Base-by-base conservation (phyloP, 2,113 vertebrate genomes). In the Notothenia coriiceps region DNA sequence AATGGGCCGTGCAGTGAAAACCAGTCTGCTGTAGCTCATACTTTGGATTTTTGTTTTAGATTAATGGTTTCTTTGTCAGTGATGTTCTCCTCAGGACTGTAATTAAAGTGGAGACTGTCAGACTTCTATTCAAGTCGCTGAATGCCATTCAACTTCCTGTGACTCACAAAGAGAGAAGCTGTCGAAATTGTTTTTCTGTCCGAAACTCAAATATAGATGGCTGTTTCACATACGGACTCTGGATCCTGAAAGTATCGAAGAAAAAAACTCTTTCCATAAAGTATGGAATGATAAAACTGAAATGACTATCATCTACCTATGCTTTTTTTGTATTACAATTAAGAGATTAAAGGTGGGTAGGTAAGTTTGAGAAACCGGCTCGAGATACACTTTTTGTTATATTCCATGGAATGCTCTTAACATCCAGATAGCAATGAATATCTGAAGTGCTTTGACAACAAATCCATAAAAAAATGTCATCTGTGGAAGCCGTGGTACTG, bases 121-220 rank as follows among this genome's bases (percentile, higher is more conserved):
- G 49, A 52, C 35, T 8, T 64, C 15, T 71, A 50, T 63, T 79
- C 54, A 68, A 74, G 44, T 25, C 2, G 40, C 74, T 68, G 15
- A 56, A 11, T 2, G 46, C 9, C 50, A 3, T 76, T 85, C 29
- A 79, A 2, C 35, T n/a, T n/a, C 14, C 22, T 20, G 15, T 71
- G 68, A 84, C 54, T 84, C 68, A 79, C 67, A 43, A 3, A 1
- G 0, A 12, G 10, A 1, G 5, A 2, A 0, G 43, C 56, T 70
- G 80, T 71, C 71, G 2, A 61, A 29, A 50, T 20, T 13, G n/a
- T 74, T 68, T 74, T 46, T 43, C 18, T 51, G 5, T 50, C 17
- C 0, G 2, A 40, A 20, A 12, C 29, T 55, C 40, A 75, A 15
- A 75, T 49, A 22, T 13, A 25, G 46, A 46, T 6, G 14, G 12